phyloP scores from a whole-genome alignment of 1,140 invertebrate species.

The Streblospio benedicti region DNA sequence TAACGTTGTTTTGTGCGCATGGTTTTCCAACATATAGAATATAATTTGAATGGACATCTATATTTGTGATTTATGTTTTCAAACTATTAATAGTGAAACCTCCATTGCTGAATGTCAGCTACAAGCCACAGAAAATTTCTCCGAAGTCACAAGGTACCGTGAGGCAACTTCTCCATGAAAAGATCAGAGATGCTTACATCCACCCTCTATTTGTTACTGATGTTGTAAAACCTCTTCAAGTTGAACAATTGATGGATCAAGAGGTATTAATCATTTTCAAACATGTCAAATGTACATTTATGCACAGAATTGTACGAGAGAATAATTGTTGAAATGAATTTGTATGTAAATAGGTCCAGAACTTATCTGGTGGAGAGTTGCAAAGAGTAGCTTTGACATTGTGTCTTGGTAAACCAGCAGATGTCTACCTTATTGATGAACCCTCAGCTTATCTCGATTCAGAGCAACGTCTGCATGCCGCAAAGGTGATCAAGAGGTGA shows the following conservation, averaged over 20 bases:
- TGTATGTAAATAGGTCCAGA: conserved; percentile 61
- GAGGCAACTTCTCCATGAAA: conserved; percentile 82
- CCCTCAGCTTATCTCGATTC: conserved; percentile 99
- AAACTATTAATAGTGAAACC: conserved; percentile 56
- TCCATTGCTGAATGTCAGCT: conserved; percentile 92
- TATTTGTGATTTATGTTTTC: background rate
- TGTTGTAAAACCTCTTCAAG: conserved; percentile 96
- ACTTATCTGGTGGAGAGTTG: conserved; percentile 97
- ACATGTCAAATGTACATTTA: background rate
- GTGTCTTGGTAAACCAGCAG: conserved; percentile 95
- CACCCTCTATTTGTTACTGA: conserved; percentile 98
- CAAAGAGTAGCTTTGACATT: conserved; percentile 92
- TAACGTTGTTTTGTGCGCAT: too few species aligned
- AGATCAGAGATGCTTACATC: conserved; percentile 91
- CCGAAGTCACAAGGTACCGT: conserved; percentile 93
- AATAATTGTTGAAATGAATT: background rate
- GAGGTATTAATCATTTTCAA: conserved; percentile 54
- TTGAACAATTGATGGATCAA: conserved; percentile 97
- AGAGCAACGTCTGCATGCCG: conserved; percentile 97
- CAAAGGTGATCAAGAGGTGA: conserved; percentile 97
- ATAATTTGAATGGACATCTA: too few species aligned
- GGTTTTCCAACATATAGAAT: too few species aligned
- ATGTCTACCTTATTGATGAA: conserved; percentile 98
- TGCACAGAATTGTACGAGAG: too few species aligned
- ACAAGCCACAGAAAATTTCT: conserved; percentile 99